Base-by-base conservation (phyloP, 2,797 vertebrate species). In the Knipowitschia caucasica region DNA sequence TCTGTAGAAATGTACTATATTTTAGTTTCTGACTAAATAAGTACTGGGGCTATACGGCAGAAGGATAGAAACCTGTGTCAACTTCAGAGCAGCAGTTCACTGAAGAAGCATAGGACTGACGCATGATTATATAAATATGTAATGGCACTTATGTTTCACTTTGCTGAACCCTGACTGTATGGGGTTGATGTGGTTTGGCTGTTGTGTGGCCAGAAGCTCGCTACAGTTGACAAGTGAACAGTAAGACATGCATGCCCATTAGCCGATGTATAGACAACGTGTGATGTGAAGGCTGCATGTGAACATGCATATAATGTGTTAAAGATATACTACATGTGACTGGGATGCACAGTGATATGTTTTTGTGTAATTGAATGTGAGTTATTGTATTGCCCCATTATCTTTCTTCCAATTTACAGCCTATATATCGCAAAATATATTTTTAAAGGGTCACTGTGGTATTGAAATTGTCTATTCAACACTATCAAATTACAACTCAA, bases 191-290 rank as follows among this genome's bases (percentile, higher is more conserved):
- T 2, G 38, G 29, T 21, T 4, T 33, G 38, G 5, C 17, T 62
- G 7, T 35, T 54, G 30, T 31, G 23, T 46, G 35, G 36, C 59
- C 36, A 46, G 23, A 36, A 54, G 59, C 25, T 62, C 4, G 43
- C 12, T 39, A 49, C 10, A 58, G 40, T 52, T 64, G 62, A 71
- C 65, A 58, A 59, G 57, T 33, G 45, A 39, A 39, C 39, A 60
- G 12, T 55, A 42, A 56, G 68, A 26, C 56, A 38, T 55, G 12
- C 39, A 35, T 62, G 39, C 45, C 54, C 59, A 56, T 57, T 23
- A 70, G 23, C 25, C 8, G 15, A 17, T 50, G 47, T 51, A 61
- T 52, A 7, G 51, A 25, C 36, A 50, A 4, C 15, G 14, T 56
- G 27, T 45, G 24, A 63, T 24, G 36, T 62, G 52, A 59, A 26